Percentiles rank a stretch among this genome's conserved stretches.
Evolutionary conservation across 1,140 invertebrate species (phyloP).

Genomic region (Campoletis sonorensis): DNA sequence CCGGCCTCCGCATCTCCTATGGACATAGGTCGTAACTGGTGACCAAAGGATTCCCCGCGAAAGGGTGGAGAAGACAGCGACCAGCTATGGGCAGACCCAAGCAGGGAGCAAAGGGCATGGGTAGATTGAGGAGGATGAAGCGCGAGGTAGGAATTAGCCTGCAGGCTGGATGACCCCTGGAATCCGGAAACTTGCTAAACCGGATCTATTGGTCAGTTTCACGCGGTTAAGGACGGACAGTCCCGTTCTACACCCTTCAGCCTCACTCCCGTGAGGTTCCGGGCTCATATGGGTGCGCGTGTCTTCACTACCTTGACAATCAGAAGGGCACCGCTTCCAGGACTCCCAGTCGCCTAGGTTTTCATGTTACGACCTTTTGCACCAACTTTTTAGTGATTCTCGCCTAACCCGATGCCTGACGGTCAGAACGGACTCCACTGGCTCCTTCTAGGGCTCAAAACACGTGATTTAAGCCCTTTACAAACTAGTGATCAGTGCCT

Average conservation of each 20-base stretch:
- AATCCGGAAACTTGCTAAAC: slow-evolving; percentile 78
- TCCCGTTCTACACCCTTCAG: slow-evolving; percentile 24
- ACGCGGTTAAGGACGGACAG: slow-evolving; percentile 56
- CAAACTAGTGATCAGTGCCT: too few species aligned
- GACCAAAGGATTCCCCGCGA: slow-evolving; percentile 15
- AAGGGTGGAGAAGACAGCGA: slow-evolving; percentile 8
- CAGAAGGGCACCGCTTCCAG: too few species aligned
- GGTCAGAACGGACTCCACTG: too few species aligned
- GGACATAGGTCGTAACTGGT: not conserved
- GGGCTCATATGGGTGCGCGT: slow-evolving; percentile 36
- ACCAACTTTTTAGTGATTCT: too few species aligned
- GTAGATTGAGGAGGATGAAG: slow-evolving; percentile 30
- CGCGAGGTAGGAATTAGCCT: slow-evolving; percentile 26
- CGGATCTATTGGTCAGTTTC: slow-evolving; percentile 77
- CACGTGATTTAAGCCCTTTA: too few species aligned
- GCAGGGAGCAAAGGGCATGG: slow-evolving; percentile 42
- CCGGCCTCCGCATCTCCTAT: too few species aligned
- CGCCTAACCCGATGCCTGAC: too few species aligned
- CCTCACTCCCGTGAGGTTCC: not conserved
- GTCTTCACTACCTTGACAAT: slow-evolving; percentile 26
- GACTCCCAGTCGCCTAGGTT: too few species aligned
- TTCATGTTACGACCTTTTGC: too few species aligned
- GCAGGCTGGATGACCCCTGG: slow-evolving; percentile 65
- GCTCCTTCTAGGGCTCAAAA: too few species aligned
- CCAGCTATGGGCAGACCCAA: not conserved